phyloP scores from a whole-genome alignment of 2,797 vertebrate species.

The Melanotaenia parkinsoni region DNA sequence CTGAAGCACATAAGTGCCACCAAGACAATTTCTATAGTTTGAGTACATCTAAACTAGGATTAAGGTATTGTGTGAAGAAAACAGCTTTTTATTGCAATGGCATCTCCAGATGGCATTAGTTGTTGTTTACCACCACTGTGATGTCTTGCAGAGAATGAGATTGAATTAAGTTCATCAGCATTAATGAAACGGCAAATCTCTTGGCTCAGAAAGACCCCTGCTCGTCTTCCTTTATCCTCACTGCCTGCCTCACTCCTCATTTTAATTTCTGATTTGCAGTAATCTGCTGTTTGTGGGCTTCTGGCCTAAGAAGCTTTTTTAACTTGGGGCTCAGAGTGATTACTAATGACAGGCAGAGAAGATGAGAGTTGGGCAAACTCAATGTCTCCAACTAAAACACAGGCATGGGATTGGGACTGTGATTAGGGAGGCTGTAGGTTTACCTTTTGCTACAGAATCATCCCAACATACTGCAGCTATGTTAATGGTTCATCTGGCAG shows the following conservation, averaged over 20 bases:
- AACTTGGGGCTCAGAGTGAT: slow-evolving; percentile 60
- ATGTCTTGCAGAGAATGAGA: slow-evolving; percentile 62
- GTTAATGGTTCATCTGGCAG: slow-evolving; percentile 12
- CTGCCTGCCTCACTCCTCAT: slow-evolving; percentile 34
- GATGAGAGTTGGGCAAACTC: slow-evolving; percentile 62
- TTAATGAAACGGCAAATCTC: slow-evolving; percentile 68
- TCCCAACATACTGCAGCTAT: slow-evolving; percentile 21
- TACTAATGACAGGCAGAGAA: slow-evolving; percentile 64
- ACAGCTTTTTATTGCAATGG: slow-evolving; percentile 53
- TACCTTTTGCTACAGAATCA: slow-evolving; percentile 2
- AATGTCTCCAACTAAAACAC: slow-evolving; percentile 35
- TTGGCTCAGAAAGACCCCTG: slow-evolving; percentile 37
- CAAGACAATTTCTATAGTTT: slow-evolving; percentile 36
- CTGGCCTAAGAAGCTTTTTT: slow-evolving; percentile 56
- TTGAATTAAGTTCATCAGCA: slow-evolving; percentile 74
- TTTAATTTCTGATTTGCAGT: slow-evolving; percentile 68
- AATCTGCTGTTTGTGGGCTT: slow-evolving; percentile 60
- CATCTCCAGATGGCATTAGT: slow-evolving; percentile 66
- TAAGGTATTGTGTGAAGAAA: slow-evolving; percentile 62
- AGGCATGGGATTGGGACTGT: slow-evolving; percentile 1
- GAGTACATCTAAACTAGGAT: slow-evolving; percentile 60
- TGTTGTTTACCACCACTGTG: slow-evolving; percentile 66
- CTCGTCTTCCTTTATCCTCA: slow-evolving; percentile 36
- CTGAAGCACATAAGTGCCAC: slow-evolving; percentile 38
- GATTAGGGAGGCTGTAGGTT: slow-evolving; percentile 13